Base-by-base conservation (phyloP, 1,140 invertebrate species). In the Argopecten irradians region DNA sequence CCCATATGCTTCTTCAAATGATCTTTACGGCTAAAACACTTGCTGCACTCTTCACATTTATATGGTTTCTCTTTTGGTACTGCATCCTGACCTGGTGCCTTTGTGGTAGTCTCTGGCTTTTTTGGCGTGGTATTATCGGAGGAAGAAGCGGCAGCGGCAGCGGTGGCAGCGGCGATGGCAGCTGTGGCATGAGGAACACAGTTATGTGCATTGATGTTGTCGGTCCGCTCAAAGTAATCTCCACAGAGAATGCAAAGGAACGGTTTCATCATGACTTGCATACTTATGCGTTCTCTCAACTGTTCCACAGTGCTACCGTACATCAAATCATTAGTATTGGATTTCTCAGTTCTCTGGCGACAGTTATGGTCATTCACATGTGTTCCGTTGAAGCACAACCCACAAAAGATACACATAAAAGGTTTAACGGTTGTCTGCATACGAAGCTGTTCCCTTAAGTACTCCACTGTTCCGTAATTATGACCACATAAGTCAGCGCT, bases 1-100 rank as follows among this genome's bases (percentile, higher is more conserved):
- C 97, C 97, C 91, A 91, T 93, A 88, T 96, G 95, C n/a, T 89
- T 90, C 46, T 92, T 91, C 36, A 94, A 87, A 83, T 92, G 92
- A 34, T 89, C 88, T 43, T 92, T 94, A 35, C 91, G 84, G 14
- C 34, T 85, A 35, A 92, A 92, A 8, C 34, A 35, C 34, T 90
- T 91, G n/a, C 85, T 83, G 88, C 92, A 92, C 3, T 89, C 87
- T 22, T 82, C 46, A 88, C 92, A 92, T 33, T 86, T 14, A 86
- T 89, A 92, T 41, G 91, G 92, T 32, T 90, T 92, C n/a, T 91
- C 92, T 41, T 71, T 71, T 3, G 55, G 55, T 5, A 11, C 28
- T 71, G n/a, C 13, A 28, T n/a, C n/a, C 55, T 71, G 36, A 39
- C 36, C 36, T 39, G 5, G 55, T 71, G n/a, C 13, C n/a, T 71